Evolutionary conservation across 2,888 invertebrate species (phyloP), one percentile per base, ranked within the genome.

Genomic region (Hypsopygia costalis): DNA sequence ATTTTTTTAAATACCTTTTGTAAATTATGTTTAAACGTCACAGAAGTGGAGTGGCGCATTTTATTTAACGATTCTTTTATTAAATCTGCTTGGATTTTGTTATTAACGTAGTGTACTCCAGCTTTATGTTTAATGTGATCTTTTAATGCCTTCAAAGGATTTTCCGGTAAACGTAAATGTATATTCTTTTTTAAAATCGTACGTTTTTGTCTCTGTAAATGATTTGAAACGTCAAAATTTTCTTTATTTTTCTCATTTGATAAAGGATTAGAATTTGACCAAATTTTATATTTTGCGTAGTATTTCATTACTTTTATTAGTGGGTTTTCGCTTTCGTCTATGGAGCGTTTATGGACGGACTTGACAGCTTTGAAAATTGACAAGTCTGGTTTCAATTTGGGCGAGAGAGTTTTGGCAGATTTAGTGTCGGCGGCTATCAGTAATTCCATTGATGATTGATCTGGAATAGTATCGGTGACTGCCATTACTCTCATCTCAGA

Each of bases 221-320:
- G 10, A 38, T 81, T 81, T 16, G 55, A 50, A 0, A 75, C 63
- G 6, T 73, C 66, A 11, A 54, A 68, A 8, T 33, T 25, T 6
- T 43, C 31, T 1, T 8, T 3, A 20, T 38, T 38, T 29, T 42
- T 41, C 1, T 41, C 33, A 8, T 52, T 53, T 16, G 41, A 38
- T 20, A 47, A 37, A 0, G 55, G 51, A 25, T 81, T 79, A 0
- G 72, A 62, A 8, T 58, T 58, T 4, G 57, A 58, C 85, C 82
- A 86, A 0, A 68, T 49, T 54, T 85, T 82, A 40, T 80, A 65
- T 55, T 87, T 87, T 0, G 67, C 50, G 46, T 76, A 82, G 44
- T 80, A 82, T 37, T 75, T 72, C 0, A 77, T 49, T 6, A 81
- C 43, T 37, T 71, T 58, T 0, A 61, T 44, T 0, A 75, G 28